Percentiles rank a stretch among this genome's conserved stretches.
These are phyloP conservation scores for Pelecanoides urinatrix DNA, from an alignment of 2,113 vertebrate genomes.

Conservation along the genomic window DNA sequence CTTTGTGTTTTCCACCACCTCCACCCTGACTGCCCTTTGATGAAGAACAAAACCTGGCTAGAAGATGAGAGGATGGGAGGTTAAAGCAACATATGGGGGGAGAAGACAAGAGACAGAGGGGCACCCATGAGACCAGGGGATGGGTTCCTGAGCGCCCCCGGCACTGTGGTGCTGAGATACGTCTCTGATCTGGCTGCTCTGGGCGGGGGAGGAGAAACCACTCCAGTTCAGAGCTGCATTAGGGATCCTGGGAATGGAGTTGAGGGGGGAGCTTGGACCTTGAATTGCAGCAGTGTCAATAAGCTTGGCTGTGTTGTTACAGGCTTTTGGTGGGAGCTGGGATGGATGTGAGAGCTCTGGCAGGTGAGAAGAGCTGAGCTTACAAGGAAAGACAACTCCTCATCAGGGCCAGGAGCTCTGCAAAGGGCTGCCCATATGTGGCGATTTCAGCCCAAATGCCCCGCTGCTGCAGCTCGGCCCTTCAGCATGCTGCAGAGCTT, in stretches of 20 bases:
- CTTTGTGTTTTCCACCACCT: background rate
- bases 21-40: background rate
- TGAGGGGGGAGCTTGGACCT: rapidly evolving
- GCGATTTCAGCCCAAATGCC: background rate
- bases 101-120: background rate
- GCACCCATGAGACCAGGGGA: background rate
- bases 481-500: background rate
- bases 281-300: background rate
- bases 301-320: background rate
- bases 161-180: rapidly evolving
- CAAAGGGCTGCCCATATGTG: background rate
- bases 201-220: background rate
- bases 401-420: background rate
- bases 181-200: background rate
- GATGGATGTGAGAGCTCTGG: background rate
- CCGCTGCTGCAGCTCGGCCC: rapidly evolving
- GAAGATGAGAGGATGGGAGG: background rate
- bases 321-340: background rate
- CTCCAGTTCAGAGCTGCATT: background rate
- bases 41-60: background rate
- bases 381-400: background rate
- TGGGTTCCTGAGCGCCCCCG: rapidly evolving
- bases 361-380: background rate
- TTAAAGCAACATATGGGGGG: background rate
- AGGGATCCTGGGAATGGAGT: background rate